A percentile compares a stretch with the other conserved stretches of the same genome.
Conservation (phyloP, 1,140 invertebrate species). For the Leptinotarsa texana region DNA sequence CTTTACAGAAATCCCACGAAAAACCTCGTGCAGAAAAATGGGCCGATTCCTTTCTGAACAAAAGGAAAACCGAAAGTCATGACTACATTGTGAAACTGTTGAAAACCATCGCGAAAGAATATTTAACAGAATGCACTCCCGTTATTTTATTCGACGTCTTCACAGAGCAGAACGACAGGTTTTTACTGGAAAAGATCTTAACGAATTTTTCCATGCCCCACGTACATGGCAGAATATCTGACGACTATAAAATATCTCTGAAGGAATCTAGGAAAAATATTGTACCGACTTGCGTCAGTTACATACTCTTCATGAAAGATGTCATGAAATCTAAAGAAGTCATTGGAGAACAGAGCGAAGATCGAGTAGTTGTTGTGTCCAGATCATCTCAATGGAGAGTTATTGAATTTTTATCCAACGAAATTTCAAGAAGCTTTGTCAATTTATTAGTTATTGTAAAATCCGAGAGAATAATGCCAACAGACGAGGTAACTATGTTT, state of each 20-base stretch:
- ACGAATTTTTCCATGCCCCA: conserved; percentile 62
- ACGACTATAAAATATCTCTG: conserved; percentile 34
- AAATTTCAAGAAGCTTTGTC: conserved; percentile 64
- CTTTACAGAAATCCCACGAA: conserved; percentile 53
- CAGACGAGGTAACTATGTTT: conserved; percentile 20
- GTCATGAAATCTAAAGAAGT: conserved; percentile 61
- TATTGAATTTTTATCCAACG: conserved; percentile 65
- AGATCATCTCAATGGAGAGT: conserved; percentile 72
- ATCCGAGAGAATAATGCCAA: conserved; percentile 44
- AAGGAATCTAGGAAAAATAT: conserved; percentile 38
- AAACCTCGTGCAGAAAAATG: conserved; percentile 49
- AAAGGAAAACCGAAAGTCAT: conserved; percentile 55
- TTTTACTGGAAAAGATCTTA: conserved; percentile 62
- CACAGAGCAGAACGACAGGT: conserved; percentile 59
- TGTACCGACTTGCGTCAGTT: conserved; percentile 62
- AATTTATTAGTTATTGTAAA: conserved; percentile 69
- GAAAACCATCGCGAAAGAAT: conserved; percentile 61
- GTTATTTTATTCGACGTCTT: conserved; percentile 66
- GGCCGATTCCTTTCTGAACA: conserved; percentile 44
- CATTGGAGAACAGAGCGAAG: conserved; percentile 62
- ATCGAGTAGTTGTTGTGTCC: conserved; percentile 66
- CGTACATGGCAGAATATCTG: conserved; percentile 63
- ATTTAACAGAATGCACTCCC: conserved; percentile 63
- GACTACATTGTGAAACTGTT: conserved; percentile 62
- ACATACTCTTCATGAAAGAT: conserved; percentile 68